phyloP scores from a whole-genome alignment of 2,113 vertebrate genomes.

The Dicerorhinus sumatrensis region DNA sequence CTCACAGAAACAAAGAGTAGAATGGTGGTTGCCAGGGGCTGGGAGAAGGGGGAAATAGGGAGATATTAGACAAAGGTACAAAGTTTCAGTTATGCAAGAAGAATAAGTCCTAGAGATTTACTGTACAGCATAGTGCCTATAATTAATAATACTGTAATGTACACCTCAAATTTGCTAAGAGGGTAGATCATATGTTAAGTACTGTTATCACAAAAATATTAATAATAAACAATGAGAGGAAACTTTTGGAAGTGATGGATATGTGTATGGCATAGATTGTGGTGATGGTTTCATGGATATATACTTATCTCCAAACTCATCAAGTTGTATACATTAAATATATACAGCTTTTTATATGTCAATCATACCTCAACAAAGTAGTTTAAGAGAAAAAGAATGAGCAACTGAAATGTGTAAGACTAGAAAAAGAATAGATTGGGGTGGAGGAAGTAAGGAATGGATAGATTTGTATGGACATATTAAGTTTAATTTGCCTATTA shows the following conservation, averaged over 20 bases:
- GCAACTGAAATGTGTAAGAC: background rate
- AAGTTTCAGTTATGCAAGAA: background rate
- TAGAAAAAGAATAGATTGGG: background rate
- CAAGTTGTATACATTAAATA: background rate
- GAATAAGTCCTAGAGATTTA: background rate
- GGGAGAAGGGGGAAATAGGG: background rate
- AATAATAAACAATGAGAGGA: background rate
- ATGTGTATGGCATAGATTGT: background rate
- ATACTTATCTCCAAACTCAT: background rate
- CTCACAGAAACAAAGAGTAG: background rate
- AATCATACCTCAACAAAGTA: background rate
- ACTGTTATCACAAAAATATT: background rate
- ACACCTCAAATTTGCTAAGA: constrained; percentile 1
- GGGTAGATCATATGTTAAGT: background rate
- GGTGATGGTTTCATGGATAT: background rate
- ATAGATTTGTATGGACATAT: background rate
- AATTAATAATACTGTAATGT: background rate
- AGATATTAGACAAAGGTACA: background rate
- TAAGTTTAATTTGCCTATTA: background rate
- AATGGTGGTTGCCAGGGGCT: background rate
- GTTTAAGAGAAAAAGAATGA: background rate
- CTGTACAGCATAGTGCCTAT: background rate
- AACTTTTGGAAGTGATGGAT: background rate
- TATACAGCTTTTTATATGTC: background rate
- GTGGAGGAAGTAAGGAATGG: background rate